Base-by-base conservation (phyloP, 2,888 invertebrate genomes). In the Andricus quercusramuli region DNA sequence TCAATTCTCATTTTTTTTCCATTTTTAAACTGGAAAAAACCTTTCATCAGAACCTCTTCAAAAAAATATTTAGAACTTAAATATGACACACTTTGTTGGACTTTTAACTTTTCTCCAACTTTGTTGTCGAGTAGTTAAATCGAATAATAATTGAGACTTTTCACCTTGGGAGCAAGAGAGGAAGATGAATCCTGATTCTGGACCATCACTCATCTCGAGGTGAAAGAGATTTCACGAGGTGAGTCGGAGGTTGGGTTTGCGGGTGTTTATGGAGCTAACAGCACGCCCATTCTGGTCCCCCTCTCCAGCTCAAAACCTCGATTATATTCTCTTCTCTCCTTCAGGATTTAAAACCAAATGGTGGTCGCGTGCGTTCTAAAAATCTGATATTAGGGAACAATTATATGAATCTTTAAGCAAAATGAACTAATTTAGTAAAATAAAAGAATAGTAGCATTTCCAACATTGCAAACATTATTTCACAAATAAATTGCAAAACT, bases 241-340 rank as follows among this genome's bases (percentile, higher is more conserved):
- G 77, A 79, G 82, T 77, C 65, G 44, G 80, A 85, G 84, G 85
- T 84, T 86, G 86, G 80, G 83, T 88, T 89, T 89, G 89, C 87
- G 88, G 88, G 87, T 89, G 89, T 89, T 90, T 90, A 89, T 89
- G 86, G 85, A 87, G 79, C 85, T 88, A 89, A 88, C 86, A 88
- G 81, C 86, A 89, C 89, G 88, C 89, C 89, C 89, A 86, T 85
- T 85, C 85, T 62, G 80, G 74, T 78, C 80, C 82, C 82, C 84
- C 84, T 83, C 78, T 83, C 79, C 80, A 47, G 78, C 70, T 47
- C 77, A 77, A 85, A 87, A 86, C 85, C 87, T 86, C 86, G 83
- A 86, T 85, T 87, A 85, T 85, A 85, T 85, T 87, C 89, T 84
- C 82, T 88, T 15, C 44, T 47, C 47, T 47, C 17, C 17, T 47